Conservation (phyloP, 2,113 vertebrate genomes). For the Bos indicus region DNA sequence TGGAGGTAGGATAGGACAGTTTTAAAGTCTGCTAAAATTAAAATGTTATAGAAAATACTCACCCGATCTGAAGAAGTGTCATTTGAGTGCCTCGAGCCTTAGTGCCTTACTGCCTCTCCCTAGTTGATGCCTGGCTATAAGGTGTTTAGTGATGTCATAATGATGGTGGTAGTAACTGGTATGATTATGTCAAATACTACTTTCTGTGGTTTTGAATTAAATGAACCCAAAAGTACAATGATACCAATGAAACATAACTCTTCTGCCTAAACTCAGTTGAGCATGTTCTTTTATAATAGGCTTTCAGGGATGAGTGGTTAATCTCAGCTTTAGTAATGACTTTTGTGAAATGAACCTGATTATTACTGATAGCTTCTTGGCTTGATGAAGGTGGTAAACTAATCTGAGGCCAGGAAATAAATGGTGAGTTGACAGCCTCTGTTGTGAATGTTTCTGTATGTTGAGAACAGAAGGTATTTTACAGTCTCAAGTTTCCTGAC, state of each 20-base stretch:
- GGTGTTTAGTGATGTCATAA: slow-evolving; percentile 47
- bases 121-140: not conserved
- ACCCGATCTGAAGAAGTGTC: not conserved
- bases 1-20: not conserved
- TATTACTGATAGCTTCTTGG: not conserved
- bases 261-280: not conserved
- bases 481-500: not conserved
- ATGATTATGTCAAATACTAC: not conserved
- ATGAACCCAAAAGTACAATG: not conserved
- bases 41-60: not conserved
- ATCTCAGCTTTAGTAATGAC: not conserved
- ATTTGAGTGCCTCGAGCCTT: not conserved
- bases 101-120: not conserved
- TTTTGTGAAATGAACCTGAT: slow-evolving; percentile 43
- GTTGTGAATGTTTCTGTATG: slow-evolving; percentile 12
- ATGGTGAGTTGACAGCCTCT: slow-evolving; percentile 46
- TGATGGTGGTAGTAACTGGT: not conserved
- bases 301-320: not conserved
- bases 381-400: slow-evolving; percentile 28
- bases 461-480: not conserved
- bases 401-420: slow-evolving; percentile 49
- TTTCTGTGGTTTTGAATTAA: slow-evolving; percentile 11
- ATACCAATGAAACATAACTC: slow-evolving; percentile 42
- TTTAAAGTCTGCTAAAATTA: not conserved
- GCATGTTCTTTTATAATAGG: slow-evolving; percentile 22